A percentile compares a stretch with the other conserved stretches of the same genome.
Conservation (phyloP, 2,888 invertebrate species). For the Morpho helenor region DNA sequence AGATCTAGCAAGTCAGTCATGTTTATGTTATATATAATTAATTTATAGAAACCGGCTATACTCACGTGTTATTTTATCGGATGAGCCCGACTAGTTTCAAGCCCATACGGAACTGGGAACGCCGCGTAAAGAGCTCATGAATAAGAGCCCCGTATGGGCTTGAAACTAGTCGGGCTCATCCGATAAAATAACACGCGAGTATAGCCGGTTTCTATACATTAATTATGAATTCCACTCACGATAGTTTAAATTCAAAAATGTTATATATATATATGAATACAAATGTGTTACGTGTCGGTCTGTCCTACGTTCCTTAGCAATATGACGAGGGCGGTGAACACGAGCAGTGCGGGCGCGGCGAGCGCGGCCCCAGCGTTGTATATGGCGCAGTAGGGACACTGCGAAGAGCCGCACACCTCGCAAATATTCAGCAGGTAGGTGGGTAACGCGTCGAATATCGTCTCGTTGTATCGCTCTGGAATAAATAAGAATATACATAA, state of each 20-base stretch:
- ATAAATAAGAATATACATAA: background rate
- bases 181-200: no score
- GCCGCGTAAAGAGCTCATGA: no score
- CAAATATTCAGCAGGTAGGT: conserved; percentile 94
- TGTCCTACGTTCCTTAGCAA: conserved; percentile 19
- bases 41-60: no score
- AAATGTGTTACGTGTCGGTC: conserved; percentile 2
- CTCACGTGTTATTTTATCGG: no score
- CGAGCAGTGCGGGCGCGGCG: conserved; percentile 18
- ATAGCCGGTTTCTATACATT: no score
- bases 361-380: conserved; percentile 82
- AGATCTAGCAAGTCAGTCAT: background rate
- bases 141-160: no score
- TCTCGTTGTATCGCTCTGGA: conserved; percentile 94
- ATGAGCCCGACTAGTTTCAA: no score
- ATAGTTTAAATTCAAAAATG: no score
- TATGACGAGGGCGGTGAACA: conserved; percentile 33
- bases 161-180: no score
- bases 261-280: background rate
- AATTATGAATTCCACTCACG: no score
- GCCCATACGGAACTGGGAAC: no score
- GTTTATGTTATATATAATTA: no score
- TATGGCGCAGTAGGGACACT: conserved; percentile 94
- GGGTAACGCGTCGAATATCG: conserved; percentile 92
- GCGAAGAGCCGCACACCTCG: conserved; percentile 96